phyloP scores from a whole-genome alignment of 2,797 vertebrate genomes.

The Sebastes dallii region DNA sequence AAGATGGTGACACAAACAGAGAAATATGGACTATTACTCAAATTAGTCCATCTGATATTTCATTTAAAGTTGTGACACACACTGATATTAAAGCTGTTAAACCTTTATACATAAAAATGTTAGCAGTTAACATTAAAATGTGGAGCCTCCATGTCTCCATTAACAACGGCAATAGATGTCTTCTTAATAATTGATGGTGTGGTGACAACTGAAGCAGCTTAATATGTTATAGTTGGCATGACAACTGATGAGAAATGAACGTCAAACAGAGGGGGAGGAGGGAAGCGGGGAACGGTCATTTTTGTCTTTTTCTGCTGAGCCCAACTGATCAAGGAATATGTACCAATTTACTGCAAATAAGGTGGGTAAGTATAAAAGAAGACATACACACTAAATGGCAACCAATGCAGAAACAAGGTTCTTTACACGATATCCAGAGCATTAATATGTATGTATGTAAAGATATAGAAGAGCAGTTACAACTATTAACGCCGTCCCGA shows the following conservation, averaged over 20 bases:
- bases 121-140: background rate
- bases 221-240: background rate
- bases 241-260: background rate
- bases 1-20: background rate
- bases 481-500: too few species aligned
- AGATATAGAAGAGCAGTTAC: too few species aligned
- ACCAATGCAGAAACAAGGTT: background rate
- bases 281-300: background rate
- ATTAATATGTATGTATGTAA: too few species aligned
- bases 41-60: background rate
- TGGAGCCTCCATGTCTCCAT: background rate
- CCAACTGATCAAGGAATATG: background rate
- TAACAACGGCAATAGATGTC: background rate
- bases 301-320: background rate
- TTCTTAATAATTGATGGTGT: background rate
- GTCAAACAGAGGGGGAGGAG: background rate
- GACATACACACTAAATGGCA: background rate
- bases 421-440: too few species aligned
- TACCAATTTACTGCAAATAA: background rate
- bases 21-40: background rate
- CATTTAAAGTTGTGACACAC: background rate
- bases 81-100: background rate
- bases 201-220: background rate
- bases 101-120: background rate
- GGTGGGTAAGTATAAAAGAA: background rate